Percentiles rank a stretch among this genome's conserved stretches.
phyloP scores from a whole-genome alignment of 2,113 vertebrate genomes.

The Corvus cornix region DNA sequence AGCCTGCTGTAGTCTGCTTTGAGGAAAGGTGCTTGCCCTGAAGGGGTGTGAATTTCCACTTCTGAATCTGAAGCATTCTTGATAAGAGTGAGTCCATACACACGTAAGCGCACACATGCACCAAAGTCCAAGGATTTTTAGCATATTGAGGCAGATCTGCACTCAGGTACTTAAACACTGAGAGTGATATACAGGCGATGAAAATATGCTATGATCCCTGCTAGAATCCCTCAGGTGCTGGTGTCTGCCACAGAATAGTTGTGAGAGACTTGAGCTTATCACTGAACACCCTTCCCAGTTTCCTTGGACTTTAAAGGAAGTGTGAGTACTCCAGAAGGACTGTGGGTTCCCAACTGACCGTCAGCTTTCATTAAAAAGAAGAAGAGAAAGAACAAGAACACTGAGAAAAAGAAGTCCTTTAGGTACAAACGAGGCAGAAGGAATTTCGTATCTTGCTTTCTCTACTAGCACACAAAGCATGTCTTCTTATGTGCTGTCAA shows the following conservation, averaged over 20 bases:
- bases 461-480: neutral
- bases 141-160: neutral
- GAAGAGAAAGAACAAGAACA: neutral
- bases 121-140: neutral
- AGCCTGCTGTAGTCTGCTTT: neutral
- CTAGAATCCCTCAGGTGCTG: neutral
- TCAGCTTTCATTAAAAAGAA: neutral
- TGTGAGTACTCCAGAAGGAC: neutral
- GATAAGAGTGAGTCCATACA: fast-evolving
- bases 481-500: neutral
- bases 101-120: neutral
- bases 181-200: neutral
- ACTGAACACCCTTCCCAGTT: neutral
- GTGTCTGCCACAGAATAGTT: neutral
- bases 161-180: neutral
- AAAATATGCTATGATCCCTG: neutral
- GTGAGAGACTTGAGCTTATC: neutral
- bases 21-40: neutral
- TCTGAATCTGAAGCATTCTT: neutral
- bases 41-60: neutral
- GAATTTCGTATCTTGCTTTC: neutral
- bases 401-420: neutral
- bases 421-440: neutral
- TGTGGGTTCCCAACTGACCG: fast-evolving
- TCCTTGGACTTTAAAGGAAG: neutral